phyloP scores from a whole-genome alignment of 2,888 invertebrate genomes.

The Syrphus vitripennis region DNA sequence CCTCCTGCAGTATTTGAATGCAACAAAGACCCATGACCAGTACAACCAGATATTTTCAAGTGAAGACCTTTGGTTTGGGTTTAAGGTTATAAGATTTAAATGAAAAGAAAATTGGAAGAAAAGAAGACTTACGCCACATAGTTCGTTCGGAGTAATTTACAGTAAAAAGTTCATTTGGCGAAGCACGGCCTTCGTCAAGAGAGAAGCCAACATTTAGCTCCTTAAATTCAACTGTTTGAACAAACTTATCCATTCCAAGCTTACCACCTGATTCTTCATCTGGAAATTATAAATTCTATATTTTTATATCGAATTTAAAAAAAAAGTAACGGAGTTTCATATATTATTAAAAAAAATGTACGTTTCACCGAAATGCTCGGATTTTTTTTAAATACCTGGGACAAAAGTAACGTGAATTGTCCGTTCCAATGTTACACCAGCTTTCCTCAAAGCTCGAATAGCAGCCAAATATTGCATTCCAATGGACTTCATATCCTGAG shows the following conservation, averaged over 20 bases:
- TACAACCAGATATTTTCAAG: constrained; percentile 84
- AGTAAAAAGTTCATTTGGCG: constrained; percentile 84
- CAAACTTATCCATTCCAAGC: constrained; percentile 87
- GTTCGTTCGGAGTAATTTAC: constrained; percentile 85
- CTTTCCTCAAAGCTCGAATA: constrained; percentile 84
- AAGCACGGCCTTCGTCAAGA: constrained; percentile 90
- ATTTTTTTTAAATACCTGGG: too few species aligned
- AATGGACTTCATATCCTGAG: constrained; percentile 94
- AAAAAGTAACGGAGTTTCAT: too few species aligned
- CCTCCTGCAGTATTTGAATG: constrained; percentile 87
- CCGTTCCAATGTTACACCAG: constrained; percentile 83
- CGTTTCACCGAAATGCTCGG: too few species aligned
- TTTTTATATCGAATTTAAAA: too few species aligned
- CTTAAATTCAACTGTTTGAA: constrained; percentile 85
- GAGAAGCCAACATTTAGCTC: constrained; percentile 88
- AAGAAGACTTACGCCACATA: constrained; percentile 86
- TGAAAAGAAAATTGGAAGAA: too few species aligned
- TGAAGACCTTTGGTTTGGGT: constrained; percentile 73
- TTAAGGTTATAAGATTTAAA: too few species aligned
- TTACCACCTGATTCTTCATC: constrained; percentile 85
- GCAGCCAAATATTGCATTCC: constrained; percentile 90
- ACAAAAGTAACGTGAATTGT: constrained; percentile 88
- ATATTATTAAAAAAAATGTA: too few species aligned
- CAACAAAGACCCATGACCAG: constrained; percentile 89
- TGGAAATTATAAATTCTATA: constrained; percentile 11